phyloP scores from a whole-genome alignment of 2,797 vertebrate species.

The Avahi laniger region DNA sequence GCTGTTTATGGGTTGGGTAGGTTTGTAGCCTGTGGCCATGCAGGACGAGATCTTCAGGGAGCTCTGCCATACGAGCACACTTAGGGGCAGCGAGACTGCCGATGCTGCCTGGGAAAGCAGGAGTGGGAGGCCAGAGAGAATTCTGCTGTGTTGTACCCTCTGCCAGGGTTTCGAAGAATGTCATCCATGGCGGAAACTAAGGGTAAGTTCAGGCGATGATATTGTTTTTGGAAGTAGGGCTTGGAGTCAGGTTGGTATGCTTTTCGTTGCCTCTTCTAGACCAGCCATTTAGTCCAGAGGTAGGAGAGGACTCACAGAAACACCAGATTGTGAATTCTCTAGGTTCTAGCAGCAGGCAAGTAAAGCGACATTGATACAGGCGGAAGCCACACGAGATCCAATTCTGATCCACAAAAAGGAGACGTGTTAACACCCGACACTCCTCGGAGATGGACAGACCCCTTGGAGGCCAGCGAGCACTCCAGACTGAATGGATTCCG shows the following conservation, averaged over 20 bases:
- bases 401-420: neutral
- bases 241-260: neutral
- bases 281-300: neutral
- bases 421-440: neutral
- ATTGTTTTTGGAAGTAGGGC: neutral
- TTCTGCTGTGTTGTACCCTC: neutral
- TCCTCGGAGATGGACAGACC: neutral
- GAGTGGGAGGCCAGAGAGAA: too few relatives aligned
- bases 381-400: neutral
- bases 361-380: neutral
- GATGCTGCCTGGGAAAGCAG: rapidly evolving
- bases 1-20: neutral
- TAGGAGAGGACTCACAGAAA: neutral
- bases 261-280: neutral
- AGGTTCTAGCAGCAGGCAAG: neutral
- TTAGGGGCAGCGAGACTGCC: neutral
- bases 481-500: neutral
- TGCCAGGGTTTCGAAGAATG: neutral
- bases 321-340: neutral
- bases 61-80: neutral
- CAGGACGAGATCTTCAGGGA: neutral
- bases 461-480: neutral
- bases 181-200: too few relatives aligned
- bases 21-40: neutral
- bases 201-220: neutral